phyloP scores from a whole-genome alignment of 2,888 invertebrate species.

The Tipula lateralis region DNA sequence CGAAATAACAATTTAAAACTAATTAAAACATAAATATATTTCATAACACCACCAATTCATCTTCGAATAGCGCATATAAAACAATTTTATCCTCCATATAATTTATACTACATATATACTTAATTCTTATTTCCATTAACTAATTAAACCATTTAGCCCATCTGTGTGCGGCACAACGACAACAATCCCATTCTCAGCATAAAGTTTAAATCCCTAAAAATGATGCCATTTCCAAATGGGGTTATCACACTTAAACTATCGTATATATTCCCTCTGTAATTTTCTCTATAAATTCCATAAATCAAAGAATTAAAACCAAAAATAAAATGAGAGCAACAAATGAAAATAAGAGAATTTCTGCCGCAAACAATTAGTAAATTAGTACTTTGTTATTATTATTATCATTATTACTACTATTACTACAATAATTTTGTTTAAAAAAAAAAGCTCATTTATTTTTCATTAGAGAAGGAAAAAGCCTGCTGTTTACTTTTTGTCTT shows the following conservation, averaged over 20 bases:
- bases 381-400: slow-evolving; percentile 7
- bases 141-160: slow-evolving; percentile 13
- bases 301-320: not conserved
- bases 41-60: no score
- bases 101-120: no score
- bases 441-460: slow-evolving; percentile 11
- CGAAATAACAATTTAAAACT: no score
- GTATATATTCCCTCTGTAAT: not conserved
- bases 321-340: not conserved
- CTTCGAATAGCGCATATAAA: no score
- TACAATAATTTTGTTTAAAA: not conserved
- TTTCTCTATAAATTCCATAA: slow-evolving; percentile 4
- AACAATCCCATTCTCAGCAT: not conserved
- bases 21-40: no score
- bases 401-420: not conserved
- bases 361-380: slow-evolving; percentile 19
- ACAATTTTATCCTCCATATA: no score
- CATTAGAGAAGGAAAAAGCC: not conserved
- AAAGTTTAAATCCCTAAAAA: not conserved
- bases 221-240: not conserved
- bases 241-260: not conserved
- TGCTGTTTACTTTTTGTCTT: not conserved
- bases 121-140: not conserved
- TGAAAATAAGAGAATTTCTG: not conserved
- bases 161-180: not conserved